A percentile compares a stretch with the other conserved stretches of the same genome.
Conservation (phyloP, 2,888 invertebrate species). For the Crepidodera aurea region DNA sequence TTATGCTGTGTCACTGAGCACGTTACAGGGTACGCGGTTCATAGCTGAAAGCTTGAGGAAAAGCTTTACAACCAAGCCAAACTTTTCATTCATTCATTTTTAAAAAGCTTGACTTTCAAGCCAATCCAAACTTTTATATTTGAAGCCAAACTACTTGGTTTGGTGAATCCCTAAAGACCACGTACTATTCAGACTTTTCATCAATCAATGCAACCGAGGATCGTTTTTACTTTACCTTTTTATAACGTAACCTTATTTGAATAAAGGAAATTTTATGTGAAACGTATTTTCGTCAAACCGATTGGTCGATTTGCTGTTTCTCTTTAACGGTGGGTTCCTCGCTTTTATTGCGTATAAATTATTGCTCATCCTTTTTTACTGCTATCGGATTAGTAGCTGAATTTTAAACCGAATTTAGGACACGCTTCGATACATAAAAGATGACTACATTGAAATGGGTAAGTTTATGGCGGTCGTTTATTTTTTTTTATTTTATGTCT, state of each 20-base stretch:
- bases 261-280: conserved; percentile 24
- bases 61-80: no score
- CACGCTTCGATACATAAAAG: conserved; percentile 8
- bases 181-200: no score
- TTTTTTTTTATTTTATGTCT: background rate
- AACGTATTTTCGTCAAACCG: conserved; percentile 21
- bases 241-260: conserved; percentile 19
- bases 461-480: background rate
- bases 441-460: conserved; percentile 2
- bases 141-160: no score
- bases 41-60: no score
- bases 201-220: no score
- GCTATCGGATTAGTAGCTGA: conserved; percentile 23
- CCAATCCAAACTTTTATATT: no score
- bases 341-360: conserved; percentile 27
- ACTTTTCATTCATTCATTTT: no score
- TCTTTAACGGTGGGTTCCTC: conserved; percentile 12
- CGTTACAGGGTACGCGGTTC: no score
- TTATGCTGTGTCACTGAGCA: no score
- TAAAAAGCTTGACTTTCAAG: no score
- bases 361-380: conserved; percentile 28
- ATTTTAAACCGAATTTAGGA: conserved; percentile 19
- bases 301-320: conserved; percentile 26
- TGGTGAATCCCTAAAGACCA: no score
- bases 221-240: conserved; percentile 17